Evolutionary conservation across 2,888 invertebrate species (phyloP).

Genomic region (Sarcophaga carnaria): DNA sequence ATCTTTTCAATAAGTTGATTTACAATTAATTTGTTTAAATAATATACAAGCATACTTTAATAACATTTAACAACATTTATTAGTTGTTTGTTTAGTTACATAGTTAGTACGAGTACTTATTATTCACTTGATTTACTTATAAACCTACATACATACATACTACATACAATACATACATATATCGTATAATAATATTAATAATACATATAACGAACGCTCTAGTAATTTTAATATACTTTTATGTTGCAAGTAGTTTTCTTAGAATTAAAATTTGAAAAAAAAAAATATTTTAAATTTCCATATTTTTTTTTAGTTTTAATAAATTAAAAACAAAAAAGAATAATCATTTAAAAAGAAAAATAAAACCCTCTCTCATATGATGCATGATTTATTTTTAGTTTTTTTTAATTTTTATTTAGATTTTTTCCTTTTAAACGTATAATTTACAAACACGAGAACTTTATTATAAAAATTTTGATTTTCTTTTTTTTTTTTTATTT

Average conservation of each 20-base stretch:
- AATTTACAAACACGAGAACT: background rate
- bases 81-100: no score
- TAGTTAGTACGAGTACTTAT: slow-evolving; percentile 27
- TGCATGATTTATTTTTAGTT: slow-evolving; percentile 30
- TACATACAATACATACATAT: no score
- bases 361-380: slow-evolving; percentile 1
- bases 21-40: background rate
- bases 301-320: background rate
- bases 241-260: no score
- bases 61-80: no score
- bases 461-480: background rate
- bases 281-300: no score
- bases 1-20: no score
- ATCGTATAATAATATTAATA: no score
- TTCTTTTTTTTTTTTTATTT: slow-evolving; percentile 35
- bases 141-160: no score
- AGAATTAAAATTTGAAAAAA: no score
- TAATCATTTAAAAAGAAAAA: slow-evolving; percentile 30
- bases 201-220: no score
- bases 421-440: slow-evolving; percentile 30
- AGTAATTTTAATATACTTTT: no score
- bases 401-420: slow-evolving; percentile 32
- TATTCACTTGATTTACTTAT: slow-evolving; percentile 2
- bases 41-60: no score
- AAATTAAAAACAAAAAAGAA: slow-evolving; percentile 6